phyloP scores from a whole-genome alignment of 2,113 vertebrate genomes.

The Chunga burmeisteri region DNA sequence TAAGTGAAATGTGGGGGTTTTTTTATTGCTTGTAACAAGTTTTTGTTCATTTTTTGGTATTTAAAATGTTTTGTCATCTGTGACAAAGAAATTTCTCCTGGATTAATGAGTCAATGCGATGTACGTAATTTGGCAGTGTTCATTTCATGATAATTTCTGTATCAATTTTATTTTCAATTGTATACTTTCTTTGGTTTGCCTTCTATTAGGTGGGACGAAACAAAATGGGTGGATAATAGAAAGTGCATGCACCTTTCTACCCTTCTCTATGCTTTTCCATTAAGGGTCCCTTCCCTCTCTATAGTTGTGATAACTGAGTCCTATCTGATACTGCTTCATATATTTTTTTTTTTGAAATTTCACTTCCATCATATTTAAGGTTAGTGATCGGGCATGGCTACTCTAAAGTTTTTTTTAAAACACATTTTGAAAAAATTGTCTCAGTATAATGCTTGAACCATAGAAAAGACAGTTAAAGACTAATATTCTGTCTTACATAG shows the following conservation, averaged over 20 bases:
- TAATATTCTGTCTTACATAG: not conserved
- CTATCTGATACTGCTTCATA: not conserved
- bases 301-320: not conserved
- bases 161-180: not conserved
- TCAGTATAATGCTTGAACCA: not conserved
- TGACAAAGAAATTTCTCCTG: not conserved
- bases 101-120: not conserved
- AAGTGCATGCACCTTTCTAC: not conserved
- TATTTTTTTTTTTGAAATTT: not conserved
- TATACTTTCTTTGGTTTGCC: not conserved
- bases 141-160: not conserved
- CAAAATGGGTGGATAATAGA: not conserved
- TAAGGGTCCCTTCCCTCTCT: not conserved
- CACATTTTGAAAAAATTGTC: not conserved
- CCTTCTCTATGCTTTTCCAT: not conserved
- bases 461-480: not conserved
- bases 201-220: not conserved
- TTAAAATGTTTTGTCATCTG: not conserved
- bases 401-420: not conserved
- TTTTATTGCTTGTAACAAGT: not conserved
- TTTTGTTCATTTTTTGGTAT: not conserved
- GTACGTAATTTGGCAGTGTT: not conserved
- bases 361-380: not conserved
- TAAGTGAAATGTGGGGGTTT: not conserved
- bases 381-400: not conserved